Evolutionary conservation across 2,113 vertebrate species (phyloP).

Genomic region (Phrynosoma platyrhinos): DNA sequence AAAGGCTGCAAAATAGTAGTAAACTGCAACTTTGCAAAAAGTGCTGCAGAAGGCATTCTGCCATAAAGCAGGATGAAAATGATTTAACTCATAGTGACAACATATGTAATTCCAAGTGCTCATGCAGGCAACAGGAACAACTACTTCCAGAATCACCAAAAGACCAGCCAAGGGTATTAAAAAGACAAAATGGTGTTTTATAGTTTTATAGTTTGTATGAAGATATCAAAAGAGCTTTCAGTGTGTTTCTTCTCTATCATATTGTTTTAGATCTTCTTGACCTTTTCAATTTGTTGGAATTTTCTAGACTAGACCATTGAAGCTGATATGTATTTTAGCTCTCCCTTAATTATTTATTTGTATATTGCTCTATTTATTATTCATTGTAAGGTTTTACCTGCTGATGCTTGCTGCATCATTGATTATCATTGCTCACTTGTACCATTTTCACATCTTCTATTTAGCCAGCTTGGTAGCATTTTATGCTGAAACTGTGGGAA

Average conservation of each 20-base stretch:
- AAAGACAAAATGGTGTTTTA: background rate
- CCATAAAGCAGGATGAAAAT: background rate
- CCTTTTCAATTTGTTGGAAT: background rate
- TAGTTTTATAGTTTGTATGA: too few relatives aligned
- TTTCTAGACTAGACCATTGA: background rate
- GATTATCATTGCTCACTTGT: background rate
- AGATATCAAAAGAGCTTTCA: too few relatives aligned
- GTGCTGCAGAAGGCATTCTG: background rate
- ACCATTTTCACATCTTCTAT: background rate
- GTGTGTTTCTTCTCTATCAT: background rate
- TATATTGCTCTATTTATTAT: background rate
- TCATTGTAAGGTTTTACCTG: background rate
- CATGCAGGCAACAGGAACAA: background rate
- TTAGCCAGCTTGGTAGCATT: background rate
- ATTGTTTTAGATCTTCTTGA: background rate
- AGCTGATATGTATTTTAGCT: background rate
- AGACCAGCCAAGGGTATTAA: background rate
- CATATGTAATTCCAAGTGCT: background rate
- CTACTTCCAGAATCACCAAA: background rate
- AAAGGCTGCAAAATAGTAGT: background rate
- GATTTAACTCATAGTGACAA: background rate
- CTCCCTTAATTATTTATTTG: background rate
- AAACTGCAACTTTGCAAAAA: background rate
- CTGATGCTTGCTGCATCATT: background rate
- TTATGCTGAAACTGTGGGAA: background rate